Base-by-base conservation (phyloP, 1,140 invertebrate species). In the Achatina immaculata region DNA sequence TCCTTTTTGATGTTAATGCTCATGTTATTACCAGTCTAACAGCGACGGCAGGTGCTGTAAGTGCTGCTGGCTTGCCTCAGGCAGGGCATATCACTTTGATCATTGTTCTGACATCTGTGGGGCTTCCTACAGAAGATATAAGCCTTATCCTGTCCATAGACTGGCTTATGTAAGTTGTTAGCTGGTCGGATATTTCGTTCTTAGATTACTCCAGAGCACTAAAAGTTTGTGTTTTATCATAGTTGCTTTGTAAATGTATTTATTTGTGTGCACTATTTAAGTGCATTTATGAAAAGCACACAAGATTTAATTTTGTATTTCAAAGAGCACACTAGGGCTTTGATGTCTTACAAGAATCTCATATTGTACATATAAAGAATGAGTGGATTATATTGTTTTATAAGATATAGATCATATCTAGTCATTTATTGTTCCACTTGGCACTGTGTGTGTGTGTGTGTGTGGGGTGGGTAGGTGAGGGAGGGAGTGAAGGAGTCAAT, bases 61-160 rank as follows among this genome's bases (percentile, higher is more conserved):
- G 98, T 78, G 97, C 98, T 24, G 98, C 98, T 21, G 96, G 97
- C 40, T 98, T 99, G 83, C 98, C 98, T 0, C 96, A 98, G 90
- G 97, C 97, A 34, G 91, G 91, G 78, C 83, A 90, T 11, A 96
- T 99, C 24, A 98, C 97, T 68, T 98, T 98, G 96, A 95, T 98
- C 40, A 98, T 99, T 94, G 97, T 99, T 45, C 92, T 99, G 79
- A 96, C 97, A 87, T 97, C 96, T 3, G 95, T 99, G 71, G 96
- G 96, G 40, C 92, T 99, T 69, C 96, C 97, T 62, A 95, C 96
- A 19, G 95, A 97, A 89, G 96, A 98, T 89, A 95, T 98, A 31
- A 95, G 96, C 14, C 93, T 98, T 34, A 97, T 99, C 86, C 94
- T 98, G 78, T 96, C 97, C 21, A 96, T 98, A n/a, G 97, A 99